Evolutionary conservation across 2,797 vertebrate genomes (phyloP).

Genomic region (Phataginus tetradactyla): DNA sequence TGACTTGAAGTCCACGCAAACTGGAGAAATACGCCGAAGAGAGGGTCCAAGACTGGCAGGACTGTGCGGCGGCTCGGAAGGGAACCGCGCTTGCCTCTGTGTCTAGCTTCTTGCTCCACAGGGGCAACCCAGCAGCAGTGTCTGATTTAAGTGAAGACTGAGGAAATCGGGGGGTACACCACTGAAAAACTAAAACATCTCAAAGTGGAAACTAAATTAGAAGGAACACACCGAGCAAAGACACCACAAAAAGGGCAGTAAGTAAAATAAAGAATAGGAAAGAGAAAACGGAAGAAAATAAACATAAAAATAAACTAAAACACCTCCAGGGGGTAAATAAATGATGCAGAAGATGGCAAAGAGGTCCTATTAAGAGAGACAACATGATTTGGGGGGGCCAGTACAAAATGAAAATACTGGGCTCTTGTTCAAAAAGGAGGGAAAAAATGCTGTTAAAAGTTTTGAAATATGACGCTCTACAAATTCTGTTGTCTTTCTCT

Average conservation of each 20-base stretch:
- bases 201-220: not conserved
- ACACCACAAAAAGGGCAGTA: not conserved
- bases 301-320: not conserved
- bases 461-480: not conserved
- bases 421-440: not conserved
- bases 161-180: not conserved
- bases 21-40: not conserved
- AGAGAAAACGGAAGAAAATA: not conserved
- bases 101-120: not conserved
- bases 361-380: not conserved
- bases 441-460: not conserved
- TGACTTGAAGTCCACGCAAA: not conserved
- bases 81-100: not conserved
- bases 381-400: fast-evolving
- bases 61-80: not conserved
- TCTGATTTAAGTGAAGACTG: not conserved
- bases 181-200: not conserved
- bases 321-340: not conserved
- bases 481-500: not conserved
- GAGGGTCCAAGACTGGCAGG: not conserved
- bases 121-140: no score
- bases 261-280: not conserved
- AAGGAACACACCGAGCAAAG: not conserved
- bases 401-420: not conserved
- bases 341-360: not conserved